phyloP scores from a whole-genome alignment of 2,888 invertebrate species.

The Gastrophysa polygoni region DNA sequence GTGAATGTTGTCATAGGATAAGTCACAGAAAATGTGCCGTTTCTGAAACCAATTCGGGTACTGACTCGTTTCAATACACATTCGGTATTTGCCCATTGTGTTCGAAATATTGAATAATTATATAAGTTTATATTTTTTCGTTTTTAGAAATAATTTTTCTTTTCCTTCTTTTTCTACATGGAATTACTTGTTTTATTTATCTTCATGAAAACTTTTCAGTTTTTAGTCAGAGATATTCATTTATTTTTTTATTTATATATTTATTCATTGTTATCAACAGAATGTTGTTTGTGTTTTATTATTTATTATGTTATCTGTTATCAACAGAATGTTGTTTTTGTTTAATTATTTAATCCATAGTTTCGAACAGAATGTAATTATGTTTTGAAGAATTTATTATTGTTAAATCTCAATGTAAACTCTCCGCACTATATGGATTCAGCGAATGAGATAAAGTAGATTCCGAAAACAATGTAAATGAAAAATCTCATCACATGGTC shows the following conservation, averaged over 20 bases:
- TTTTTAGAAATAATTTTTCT: neutral
- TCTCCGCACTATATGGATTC: too few relatives aligned
- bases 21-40: conserved; percentile 8
- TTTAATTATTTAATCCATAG: neutral
- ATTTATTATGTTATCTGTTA: too few relatives aligned
- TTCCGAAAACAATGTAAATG: too few relatives aligned
- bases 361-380: neutral
- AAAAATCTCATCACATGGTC: too few relatives aligned
- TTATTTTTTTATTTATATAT: neutral
- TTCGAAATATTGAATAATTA: neutral
- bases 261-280: neutral
- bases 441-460: too few relatives aligned
- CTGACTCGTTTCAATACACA: conserved; percentile 2
- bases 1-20: conserved; percentile 1
- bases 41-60: neutral
- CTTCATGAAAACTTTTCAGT: too few relatives aligned
- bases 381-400: neutral
- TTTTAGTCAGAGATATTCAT: conserved; percentile 7
- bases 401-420: too few relatives aligned
- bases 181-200: conserved; percentile 1
- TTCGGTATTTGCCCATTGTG: conserved; percentile 4
- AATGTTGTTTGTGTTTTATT: too few relatives aligned
- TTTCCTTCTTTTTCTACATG: neutral
- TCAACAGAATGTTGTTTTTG: too few relatives aligned
- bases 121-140: neutral